Conservation (phyloP, 2,113 vertebrate species). For the Addax nasomaculatus region DNA sequence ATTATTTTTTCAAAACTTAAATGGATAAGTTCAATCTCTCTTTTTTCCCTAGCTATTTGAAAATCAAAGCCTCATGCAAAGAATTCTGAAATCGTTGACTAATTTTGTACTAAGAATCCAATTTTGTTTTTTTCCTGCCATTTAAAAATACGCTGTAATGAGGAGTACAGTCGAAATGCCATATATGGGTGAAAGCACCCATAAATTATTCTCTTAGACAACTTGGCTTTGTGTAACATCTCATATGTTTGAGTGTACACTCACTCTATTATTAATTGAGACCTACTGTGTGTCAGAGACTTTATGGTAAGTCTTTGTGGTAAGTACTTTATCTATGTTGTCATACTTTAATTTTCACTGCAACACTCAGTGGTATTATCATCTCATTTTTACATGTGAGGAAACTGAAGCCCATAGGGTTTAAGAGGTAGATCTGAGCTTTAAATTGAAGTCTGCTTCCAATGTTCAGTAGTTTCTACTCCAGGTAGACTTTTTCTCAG, state of each 20-base stretch:
- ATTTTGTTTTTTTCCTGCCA: constrained; percentile 4
- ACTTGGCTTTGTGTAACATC: background rate
- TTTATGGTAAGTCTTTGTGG: too few species aligned
- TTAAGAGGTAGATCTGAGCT: background rate
- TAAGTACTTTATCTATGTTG: background rate
- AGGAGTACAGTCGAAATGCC: constrained; percentile 14
- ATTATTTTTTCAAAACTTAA: background rate
- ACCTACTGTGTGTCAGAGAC: background rate
- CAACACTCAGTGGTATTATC: background rate
- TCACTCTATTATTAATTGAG: background rate
- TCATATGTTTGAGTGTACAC: background rate
- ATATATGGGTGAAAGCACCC: background rate
- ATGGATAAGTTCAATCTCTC: constrained; percentile 1
- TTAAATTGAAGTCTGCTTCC: background rate
- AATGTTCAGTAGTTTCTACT: background rate
- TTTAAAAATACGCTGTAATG: background rate
- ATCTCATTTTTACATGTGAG: background rate
- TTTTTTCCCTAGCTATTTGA: constrained; percentile 3
- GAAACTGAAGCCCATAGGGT: background rate
- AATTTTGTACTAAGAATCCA: constrained; percentile 45
- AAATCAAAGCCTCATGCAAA: constrained; percentile 23
- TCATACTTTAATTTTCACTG: background rate
- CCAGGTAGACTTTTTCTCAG: background rate
- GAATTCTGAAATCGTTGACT: constrained; percentile 3
- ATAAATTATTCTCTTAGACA: background rate